A percentile compares a stretch with the other conserved stretches of the same genome.
Evolutionary conservation across 2,888 invertebrate species (phyloP).

Genomic region (Cosmopolites sordidus): DNA sequence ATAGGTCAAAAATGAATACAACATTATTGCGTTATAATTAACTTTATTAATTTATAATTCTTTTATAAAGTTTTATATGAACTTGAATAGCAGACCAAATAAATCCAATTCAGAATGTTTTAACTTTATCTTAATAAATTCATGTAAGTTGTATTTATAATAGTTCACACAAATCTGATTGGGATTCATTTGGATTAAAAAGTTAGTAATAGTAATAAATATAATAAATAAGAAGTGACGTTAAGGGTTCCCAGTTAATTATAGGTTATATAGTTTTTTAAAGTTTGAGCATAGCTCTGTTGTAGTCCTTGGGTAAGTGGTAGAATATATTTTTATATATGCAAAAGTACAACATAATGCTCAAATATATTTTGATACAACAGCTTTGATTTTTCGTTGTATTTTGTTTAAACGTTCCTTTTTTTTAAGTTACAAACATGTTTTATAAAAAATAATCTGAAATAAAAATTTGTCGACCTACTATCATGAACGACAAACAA

Average conservation of each 20-base stretch:
- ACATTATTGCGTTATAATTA: conserved; percentile 47
- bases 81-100: conserved; percentile 36
- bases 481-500: too few relatives aligned
- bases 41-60: conserved; percentile 52
- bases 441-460: too few relatives aligned
- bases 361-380: too few relatives aligned
- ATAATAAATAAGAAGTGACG: conserved; percentile 43
- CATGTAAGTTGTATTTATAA: conserved; percentile 33
- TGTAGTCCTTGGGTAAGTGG: conserved; percentile 31
- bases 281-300: conserved; percentile 40
- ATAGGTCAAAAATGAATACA: too few relatives aligned
- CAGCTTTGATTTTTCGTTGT: too few relatives aligned
- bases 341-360: too few relatives aligned
- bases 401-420: too few relatives aligned
- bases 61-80: conserved; percentile 52
- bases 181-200: conserved; percentile 44
- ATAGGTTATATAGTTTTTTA: conserved; percentile 41
- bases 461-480: too few relatives aligned
- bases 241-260: conserved; percentile 37
- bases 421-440: too few relatives aligned
- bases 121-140: conserved; percentile 31
- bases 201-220: conserved; percentile 39
- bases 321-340: not conserved
- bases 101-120: conserved; percentile 42
- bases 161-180: conserved; percentile 35